Evolutionary conservation across 2,113 vertebrate species (phyloP), one percentile per base, ranked within the genome.

Genomic region (Pelodiscus sinensis): DNA sequence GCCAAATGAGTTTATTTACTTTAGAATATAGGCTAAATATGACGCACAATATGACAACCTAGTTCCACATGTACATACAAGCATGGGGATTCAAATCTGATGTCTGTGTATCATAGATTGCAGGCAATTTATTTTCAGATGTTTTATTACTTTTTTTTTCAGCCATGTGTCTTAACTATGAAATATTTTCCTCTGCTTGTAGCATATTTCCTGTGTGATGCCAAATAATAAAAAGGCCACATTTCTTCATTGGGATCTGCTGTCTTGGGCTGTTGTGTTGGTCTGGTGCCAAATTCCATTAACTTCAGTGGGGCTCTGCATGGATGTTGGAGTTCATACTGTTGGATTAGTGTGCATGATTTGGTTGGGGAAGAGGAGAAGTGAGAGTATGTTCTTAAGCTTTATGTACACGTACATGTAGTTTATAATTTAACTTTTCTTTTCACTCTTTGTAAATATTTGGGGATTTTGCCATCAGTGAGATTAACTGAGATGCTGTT

Each of bases 1-100:
- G 90, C 93, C 93, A 92, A 85, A 85, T 92, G 81, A 27, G 79
- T 88, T 96, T 50, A 85, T 96, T 97, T 96, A 78, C 81, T 91
- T 55, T 62, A 91, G 88, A 2, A 79, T 87, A 86, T 50, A 54
- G 81, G 96, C 94, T 95, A 82, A 93, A 93, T 93, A 85, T 38
- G 82, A 90, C 94, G 87, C 88, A 14, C 90, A 24, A 0, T 73
- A 60, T 44, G 89, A 82, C 80, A 92, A 71, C 84, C 92, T 88
- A 82, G 85, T 62, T 84, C 89, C 3, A 27, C 27, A 0, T 79
- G 78, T 91, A 84, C 91, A 91, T 68, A 77, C 84, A 89, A 92
- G 82, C 77, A 62, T 29, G 86, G 73, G 80, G 88, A 73, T 13
- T 87, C 51, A 12, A 38, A 58, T 24, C 27, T 54, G 82, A 89